Percentiles rank a stretch among this genome's conserved stretches.
phyloP scores from a whole-genome alignment of 1,140 invertebrate species.

The Manduca sexta region DNA sequence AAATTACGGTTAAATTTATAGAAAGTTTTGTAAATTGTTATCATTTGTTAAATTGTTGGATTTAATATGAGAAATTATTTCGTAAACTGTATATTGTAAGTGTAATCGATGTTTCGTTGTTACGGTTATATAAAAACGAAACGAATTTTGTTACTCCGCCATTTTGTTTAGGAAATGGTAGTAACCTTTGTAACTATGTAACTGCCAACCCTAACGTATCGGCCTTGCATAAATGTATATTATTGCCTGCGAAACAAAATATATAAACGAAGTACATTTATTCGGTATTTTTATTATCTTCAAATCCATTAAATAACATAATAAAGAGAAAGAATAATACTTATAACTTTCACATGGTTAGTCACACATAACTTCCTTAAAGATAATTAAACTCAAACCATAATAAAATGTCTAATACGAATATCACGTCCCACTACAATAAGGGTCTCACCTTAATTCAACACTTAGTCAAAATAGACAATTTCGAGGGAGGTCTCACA shows the following conservation, averaged over 20 bases:
- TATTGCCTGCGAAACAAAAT: conserved; percentile 40
- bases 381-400: neutral
- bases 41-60: conserved; percentile 35
- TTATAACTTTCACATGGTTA: no score
- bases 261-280: conserved; percentile 36
- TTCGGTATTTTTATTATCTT: conserved; percentile 11
- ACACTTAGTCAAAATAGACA: conserved; percentile 48
- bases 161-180: conserved; percentile 8
- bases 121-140: conserved; percentile 10
- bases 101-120: conserved; percentile 12
- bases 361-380: no score
- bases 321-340: no score
- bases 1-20: conserved; percentile 14
- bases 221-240: conserved; percentile 38
- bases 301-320: no score
- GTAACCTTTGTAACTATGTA: conserved; percentile 7
- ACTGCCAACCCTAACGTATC: conserved; percentile 25
- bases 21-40: conserved; percentile 33
- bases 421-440: neutral
- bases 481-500: conserved; percentile 35
- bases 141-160: neutral
- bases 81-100: conserved; percentile 22
- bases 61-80: conserved; percentile 32
- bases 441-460: conserved; percentile 29
- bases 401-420: no score